Conservation (phyloP, 2,113 vertebrate species). For the Anser brachyrhynchus region DNA sequence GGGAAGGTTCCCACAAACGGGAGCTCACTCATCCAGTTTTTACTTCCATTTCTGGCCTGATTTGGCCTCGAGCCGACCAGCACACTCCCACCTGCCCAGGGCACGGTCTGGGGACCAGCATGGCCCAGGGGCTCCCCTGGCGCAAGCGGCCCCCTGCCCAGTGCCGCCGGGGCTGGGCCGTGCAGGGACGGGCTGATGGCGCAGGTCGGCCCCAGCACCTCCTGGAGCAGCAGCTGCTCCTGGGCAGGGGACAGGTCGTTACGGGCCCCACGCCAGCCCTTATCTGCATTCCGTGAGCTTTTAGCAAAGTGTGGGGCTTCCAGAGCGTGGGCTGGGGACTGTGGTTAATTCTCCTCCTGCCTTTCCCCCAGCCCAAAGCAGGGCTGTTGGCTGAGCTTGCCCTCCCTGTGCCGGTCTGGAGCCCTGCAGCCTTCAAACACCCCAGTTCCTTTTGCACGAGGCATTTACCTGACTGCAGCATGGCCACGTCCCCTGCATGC, state of each 20-base stretch:
- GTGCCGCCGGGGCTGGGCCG: fast-evolving
- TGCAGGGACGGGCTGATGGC: not conserved
- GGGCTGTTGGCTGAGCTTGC: not conserved
- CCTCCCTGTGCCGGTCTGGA: fast-evolving
- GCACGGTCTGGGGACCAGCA: not conserved
- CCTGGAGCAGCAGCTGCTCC: not conserved
- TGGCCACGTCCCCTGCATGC: not conserved
- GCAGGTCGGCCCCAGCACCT: not conserved
- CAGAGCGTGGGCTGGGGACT: not conserved
- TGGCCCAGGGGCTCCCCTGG: not conserved
- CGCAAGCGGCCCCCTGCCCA: fast-evolving
- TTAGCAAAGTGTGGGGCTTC: not conserved
- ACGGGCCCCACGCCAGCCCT: not conserved
- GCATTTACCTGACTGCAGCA: not conserved
- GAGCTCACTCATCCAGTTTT: not conserved
- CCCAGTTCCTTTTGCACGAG: not conserved
- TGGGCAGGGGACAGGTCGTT: not conserved
- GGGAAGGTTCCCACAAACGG: fast-evolving
- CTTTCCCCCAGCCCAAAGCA: fast-evolving
- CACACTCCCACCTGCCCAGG: fast-evolving
- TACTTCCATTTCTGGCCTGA: not conserved
- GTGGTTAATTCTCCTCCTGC: not conserved
- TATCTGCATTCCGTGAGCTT: not conserved
- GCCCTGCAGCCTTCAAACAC: not conserved
- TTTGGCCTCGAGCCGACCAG: fast-evolving